These are phyloP conservation scores for Ailurus styani DNA, from an alignment of 2,113 vertebrate genomes.

Conservation along the genomic window DNA sequence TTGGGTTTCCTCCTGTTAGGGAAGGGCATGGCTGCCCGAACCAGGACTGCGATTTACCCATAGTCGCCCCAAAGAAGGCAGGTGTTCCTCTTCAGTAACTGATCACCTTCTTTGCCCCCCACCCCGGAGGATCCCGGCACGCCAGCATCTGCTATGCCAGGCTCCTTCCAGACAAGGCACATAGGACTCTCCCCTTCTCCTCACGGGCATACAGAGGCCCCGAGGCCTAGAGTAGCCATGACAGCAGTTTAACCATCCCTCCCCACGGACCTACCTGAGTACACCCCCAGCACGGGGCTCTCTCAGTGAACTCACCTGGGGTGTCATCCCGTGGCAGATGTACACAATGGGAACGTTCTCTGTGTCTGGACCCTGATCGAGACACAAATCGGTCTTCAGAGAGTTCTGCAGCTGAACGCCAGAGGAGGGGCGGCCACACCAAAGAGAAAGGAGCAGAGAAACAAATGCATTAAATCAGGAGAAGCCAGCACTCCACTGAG, in stretches of 20 bases:
- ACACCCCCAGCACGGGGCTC: not conserved
- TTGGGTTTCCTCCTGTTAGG: not conserved
- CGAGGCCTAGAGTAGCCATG: not conserved
- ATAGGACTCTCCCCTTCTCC: not conserved
- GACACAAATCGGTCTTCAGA: slow-evolving; percentile 94
- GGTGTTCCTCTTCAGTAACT: not conserved
- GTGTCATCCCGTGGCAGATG: slow-evolving; percentile 97
- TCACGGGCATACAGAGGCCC: not conserved
- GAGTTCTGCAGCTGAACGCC: slow-evolving; percentile 93
- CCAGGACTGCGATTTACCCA: not conserved
- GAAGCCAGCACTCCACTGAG: not conserved
- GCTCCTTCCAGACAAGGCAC: not conserved
- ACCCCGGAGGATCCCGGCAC: not conserved
- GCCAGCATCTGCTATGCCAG: not conserved
- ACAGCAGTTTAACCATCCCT: not conserved
- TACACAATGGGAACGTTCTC: slow-evolving; percentile 98
- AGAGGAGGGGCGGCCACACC: not conserved
- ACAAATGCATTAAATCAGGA: slow-evolving; percentile 11
- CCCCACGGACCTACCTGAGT: not conserved
- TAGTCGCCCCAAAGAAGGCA: not conserved
- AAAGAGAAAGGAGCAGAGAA: slow-evolving; percentile 48
- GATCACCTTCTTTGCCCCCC: not conserved
- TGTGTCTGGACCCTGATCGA: slow-evolving; percentile 97
- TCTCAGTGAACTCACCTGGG: slow-evolving; percentile 88
- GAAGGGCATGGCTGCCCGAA: not conserved